Evolutionary conservation across 2,888 invertebrate species (phyloP).

Genomic region (Tachina grossa): DNA sequence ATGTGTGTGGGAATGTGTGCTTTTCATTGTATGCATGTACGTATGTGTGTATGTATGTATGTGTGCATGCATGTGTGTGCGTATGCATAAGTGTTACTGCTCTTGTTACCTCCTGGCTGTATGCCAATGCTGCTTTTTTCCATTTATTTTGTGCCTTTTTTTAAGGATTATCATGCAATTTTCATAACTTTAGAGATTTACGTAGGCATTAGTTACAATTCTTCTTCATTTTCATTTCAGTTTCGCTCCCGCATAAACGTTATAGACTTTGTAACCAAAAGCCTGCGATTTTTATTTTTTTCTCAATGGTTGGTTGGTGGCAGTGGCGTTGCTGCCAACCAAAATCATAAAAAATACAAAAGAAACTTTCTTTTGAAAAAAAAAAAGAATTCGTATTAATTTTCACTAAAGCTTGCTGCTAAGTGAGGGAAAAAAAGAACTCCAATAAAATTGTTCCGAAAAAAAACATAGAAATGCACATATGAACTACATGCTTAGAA

Average conservation of each 20-base stretch:
- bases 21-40: not conserved
- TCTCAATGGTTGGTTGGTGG: not conserved
- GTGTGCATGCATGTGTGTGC: conserved; percentile 5
- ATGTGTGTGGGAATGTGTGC: not conserved
- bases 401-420: conserved; percentile 61
- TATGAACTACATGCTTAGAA: conserved; percentile 40
- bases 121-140: conserved; percentile 55
- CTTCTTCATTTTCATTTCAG: conserved; percentile 37
- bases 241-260: conserved; percentile 40
- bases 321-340: not conserved
- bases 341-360: conserved; percentile 22
- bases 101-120: conserved; percentile 65
- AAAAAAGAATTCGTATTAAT: conserved; percentile 66
- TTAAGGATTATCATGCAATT: conserved; percentile 70
- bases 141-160: conserved; percentile 49
- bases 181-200: conserved; percentile 71
- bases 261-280: conserved; percentile 34
- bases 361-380: conserved; percentile 6
- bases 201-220: conserved; percentile 68
- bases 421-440: conserved; percentile 29
- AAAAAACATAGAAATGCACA: conserved; percentile 27
- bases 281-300: conserved; percentile 5
- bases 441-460: conserved; percentile 57
- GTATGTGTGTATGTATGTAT: conserved; percentile 1
- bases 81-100: conserved; percentile 37